Base-by-base conservation (phyloP, 2,113 vertebrate species). In the Heterocephalus glaber region DNA sequence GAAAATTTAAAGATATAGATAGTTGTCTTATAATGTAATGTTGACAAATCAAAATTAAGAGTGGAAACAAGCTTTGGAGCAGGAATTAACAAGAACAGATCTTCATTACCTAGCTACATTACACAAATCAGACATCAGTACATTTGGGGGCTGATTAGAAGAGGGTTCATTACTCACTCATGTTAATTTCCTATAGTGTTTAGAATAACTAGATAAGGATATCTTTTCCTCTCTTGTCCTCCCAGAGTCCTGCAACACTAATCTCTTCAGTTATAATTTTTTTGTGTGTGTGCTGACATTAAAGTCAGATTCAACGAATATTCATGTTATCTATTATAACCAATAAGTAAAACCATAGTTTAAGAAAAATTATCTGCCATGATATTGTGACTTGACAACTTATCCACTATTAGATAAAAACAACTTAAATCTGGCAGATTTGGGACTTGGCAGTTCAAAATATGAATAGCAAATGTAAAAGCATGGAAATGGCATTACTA, bases 391-490 rank as follows among this genome's bases (percentile, higher is more conserved):
- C 96, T 94, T 98, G 98, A 98, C 98, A 98, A 98, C 95, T 90
- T 98, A 98, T 98, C 98, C 79, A 97, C 92, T 97, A 97, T 98
- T 97, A 98, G 96, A 98, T 96, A 96, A 98, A 97, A 98, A 97
- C 97, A 98, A 98, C 68, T 89, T 92, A 98, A 98, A 98, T 98
- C 97, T 98, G 98, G 98, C 98, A 98, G 98, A 98, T 98, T 97
- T 98, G 98, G 97, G 98, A 98, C 98, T 96, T 98, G 98, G 98
- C 97, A 97, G 98, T 98, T 98, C 98, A 98, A 98, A 99, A 99
- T 98, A 98, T 98, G 98, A 99, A 98, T 98, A 98, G 98, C 97
- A 98, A 98, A 98, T 97, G 66, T 98, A 98, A 98, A 98, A 98
- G 98, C 98, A 98, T 98, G 97, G 98, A 99, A 99, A 98, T 96